Evolutionary conservation across 2,888 invertebrate genomes (phyloP), one percentile per base, ranked within the genome.

Genomic region (Glaucopsyche alexis): DNA sequence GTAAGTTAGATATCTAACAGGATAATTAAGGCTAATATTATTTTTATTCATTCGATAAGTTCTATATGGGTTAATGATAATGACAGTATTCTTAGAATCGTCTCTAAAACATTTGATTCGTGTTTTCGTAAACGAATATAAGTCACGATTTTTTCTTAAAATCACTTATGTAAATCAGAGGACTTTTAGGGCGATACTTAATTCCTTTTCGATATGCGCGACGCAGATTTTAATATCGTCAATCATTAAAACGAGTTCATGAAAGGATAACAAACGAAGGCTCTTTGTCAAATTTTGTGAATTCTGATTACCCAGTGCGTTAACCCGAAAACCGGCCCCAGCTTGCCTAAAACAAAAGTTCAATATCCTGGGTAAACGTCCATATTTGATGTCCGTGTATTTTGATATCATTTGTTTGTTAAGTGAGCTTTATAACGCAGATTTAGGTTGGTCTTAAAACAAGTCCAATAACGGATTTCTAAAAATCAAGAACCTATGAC

Each of bases 251-350:
- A 84, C 82, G 83, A 81, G 89, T 87, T 86, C 88, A 87, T 89
- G 87, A 88, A 83, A 82, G 84, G 84, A 83, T 86, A 80, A 80
- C 85, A 83, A 87, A 88, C 84, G 83, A 88, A 84, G 86, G 84
- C 85, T 82, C 81, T 79, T 78, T 79, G 80, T 82, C 81, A 81
- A 81, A 87, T 86, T 87, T 87, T 83, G 84, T 85, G 87, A 87
- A 91, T 91, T 86, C 87, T 87, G 85, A 86, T 89, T 81, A 78
- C 75, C 76, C 84, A 84, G 91, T 88, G 80, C 91, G 82, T 91
- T 92, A 85, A 92, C 90, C 93, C 89, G 86, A 81, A 87, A 91
- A 93, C 92, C 91, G 91, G 91, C 85, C 87, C 83, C 81, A 80
- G 83, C 85, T 80, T 82, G 83, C 83, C 81, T 80, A 83, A 78